These are phyloP conservation scores for Scyliorhinus canicula DNA, from an alignment of 2,797 vertebrate species.

Conservation along the genomic window DNA sequence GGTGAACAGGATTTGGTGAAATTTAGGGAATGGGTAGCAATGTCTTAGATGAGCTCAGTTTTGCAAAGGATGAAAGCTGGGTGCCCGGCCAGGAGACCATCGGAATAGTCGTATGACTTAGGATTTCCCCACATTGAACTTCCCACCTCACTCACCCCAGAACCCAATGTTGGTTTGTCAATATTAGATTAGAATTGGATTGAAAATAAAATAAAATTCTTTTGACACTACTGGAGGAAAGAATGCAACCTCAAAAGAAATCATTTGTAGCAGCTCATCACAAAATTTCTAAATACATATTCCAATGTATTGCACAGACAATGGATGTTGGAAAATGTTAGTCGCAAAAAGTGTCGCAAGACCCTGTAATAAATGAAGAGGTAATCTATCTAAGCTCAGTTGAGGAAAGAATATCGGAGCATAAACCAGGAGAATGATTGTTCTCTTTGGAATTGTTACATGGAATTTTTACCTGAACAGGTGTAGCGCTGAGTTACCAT, in stretches of 20 bases:
- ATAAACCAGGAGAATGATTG: not conserved
- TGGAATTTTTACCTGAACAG: not conserved
- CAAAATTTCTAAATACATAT: not conserved
- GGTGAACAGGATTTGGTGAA: not conserved
- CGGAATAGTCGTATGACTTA: not conserved
- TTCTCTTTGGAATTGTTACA: not conserved
- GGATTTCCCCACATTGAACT: not conserved
- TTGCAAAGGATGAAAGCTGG: not conserved
- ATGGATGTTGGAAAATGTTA: not conserved
- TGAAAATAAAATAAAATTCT: not conserved
- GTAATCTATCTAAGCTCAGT: not conserved
- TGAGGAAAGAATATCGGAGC: not conserved
- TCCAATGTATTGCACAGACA: not conserved
- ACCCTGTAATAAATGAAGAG: not conserved
- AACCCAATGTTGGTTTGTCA: not conserved
- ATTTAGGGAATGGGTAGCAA: not conserved
- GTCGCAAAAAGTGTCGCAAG: not conserved
- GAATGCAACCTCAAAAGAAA: not conserved
- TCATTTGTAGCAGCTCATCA: not conserved
- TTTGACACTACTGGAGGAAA: not conserved
- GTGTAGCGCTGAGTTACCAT: not conserved
- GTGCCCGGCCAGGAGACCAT: not conserved
- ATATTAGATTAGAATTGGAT: not conserved
- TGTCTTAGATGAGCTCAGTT: not conserved
- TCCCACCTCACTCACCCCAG: not conserved